Evolutionary conservation across 1,140 invertebrate species (phyloP).

Genomic region (Diabrotica virgifera): DNA sequence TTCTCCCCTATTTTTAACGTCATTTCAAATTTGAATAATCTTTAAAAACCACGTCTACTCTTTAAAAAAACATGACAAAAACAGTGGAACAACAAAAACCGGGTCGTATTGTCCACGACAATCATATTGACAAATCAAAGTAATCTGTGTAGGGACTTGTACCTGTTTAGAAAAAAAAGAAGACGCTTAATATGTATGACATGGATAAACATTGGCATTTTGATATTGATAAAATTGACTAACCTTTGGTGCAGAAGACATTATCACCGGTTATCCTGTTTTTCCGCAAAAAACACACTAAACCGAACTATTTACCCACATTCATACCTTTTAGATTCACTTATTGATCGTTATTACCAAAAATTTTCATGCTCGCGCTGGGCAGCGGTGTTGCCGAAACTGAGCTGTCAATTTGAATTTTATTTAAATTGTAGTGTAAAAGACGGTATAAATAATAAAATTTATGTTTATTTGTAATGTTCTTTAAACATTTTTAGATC

Average conservation of each 20-base stretch:
- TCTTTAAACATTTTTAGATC: no score
- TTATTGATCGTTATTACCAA: constrained; percentile 18
- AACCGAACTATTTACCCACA: not conserved
- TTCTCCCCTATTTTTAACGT: no score
- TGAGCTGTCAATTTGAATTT: no score
- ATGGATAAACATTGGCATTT: not conserved
- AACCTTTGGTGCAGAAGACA: constrained; percentile 9
- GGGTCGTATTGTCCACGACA: not conserved
- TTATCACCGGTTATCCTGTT: constrained; percentile 1
- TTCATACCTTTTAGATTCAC: constrained; percentile 5
- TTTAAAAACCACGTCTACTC: not conserved
- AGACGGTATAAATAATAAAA: no score
- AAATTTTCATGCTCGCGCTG: constrained; percentile 15
- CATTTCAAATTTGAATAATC: not conserved
- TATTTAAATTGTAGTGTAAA: no score
- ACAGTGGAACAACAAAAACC: not conserved
- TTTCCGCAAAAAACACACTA: constrained; percentile 9
- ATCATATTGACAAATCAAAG: not conserved
- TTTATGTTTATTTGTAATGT: no score
- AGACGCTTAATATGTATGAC: not conserved
- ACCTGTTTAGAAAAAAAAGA: not conserved
- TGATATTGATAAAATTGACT: not conserved
- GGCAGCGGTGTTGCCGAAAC: constrained; percentile 1
- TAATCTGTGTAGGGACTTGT: not conserved
- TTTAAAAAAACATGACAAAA: no score